These are phyloP conservation scores for Sarcoramphus papa DNA, from an alignment of 2,797 vertebrate genomes.

Conservation along the genomic window DNA sequence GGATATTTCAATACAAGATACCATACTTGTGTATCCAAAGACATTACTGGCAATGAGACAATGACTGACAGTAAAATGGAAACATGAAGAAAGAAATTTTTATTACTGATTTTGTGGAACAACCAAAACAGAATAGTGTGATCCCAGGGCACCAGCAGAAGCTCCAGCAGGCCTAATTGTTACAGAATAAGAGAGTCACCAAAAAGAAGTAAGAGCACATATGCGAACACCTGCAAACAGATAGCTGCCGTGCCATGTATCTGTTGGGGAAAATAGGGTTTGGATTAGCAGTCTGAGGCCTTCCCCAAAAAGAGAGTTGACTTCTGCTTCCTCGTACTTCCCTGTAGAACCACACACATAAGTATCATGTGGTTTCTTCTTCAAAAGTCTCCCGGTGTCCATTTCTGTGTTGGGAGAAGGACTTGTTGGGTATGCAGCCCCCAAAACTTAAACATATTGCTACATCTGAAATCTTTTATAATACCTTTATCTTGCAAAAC, in stretches of 20 bases:
- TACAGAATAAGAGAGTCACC: not conserved
- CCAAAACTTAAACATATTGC: not conserved
- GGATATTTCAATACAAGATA: not conserved
- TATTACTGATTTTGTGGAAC: not conserved
- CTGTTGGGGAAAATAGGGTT: not conserved
- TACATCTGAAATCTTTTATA: not conserved
- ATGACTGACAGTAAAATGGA: not conserved
- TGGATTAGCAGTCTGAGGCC: not conserved
- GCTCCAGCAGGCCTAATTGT: not conserved
- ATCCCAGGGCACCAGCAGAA: not conserved
- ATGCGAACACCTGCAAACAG: not conserved
- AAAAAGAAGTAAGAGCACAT: not conserved
- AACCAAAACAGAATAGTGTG: not conserved
- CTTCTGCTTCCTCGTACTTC: not conserved
- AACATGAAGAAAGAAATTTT: not conserved
- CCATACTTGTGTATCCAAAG: not conserved
- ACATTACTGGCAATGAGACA: not conserved
- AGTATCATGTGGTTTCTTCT: not conserved
- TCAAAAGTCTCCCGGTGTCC: not conserved
- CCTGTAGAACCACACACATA: not conserved
- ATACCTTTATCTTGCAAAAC: not conserved
- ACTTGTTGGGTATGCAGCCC: not conserved
- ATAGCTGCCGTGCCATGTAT: rapidly evolving
- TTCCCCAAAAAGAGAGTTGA: not conserved
- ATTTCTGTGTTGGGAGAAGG: not conserved